Conservation (phyloP, 2,888 invertebrate genomes). For the Phymatocera aterrima region DNA sequence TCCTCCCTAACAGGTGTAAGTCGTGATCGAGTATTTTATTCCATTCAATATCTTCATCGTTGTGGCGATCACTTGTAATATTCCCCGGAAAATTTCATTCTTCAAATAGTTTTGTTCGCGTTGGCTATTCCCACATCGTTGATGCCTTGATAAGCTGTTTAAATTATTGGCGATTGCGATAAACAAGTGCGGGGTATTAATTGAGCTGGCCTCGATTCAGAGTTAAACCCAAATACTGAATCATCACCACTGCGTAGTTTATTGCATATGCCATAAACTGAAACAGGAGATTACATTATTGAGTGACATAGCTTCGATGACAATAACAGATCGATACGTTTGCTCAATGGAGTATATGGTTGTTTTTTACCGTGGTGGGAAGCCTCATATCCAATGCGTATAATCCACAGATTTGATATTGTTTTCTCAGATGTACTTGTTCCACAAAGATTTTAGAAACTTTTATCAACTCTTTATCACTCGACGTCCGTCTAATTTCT, state of each 20-base stretch:
- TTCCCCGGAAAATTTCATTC: too few species aligned
- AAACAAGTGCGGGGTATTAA: neutral
- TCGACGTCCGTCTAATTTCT: constrained; percentile 4
- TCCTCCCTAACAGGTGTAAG: neutral
- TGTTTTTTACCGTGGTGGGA: neutral
- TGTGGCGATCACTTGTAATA: too few species aligned
- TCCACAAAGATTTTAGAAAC: constrained; percentile 26
- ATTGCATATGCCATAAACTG: constrained; percentile 23
- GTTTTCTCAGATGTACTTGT: constrained; percentile 2
- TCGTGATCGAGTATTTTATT: too few species aligned
- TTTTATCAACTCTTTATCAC: neutral
- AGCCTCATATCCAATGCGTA: constrained; percentile 15
- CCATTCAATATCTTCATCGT: too few species aligned
- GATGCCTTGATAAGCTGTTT: neutral
- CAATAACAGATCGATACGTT: neutral
- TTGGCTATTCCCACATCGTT: neutral
- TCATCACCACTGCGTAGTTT: constrained; percentile 14
- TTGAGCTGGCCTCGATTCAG: neutral
- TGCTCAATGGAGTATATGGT: neutral
- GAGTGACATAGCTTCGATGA: neutral
- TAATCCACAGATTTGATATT: constrained; percentile 23
- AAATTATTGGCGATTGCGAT: neutral
- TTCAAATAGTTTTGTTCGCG: neutral
- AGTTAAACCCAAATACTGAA: constrained; percentile 15
- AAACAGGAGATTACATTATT: neutral